Evolutionary conservation across 2,797 vertebrate species (phyloP), one percentile per base, ranked within the genome.

Genomic region (Crenichthys baileyi): DNA sequence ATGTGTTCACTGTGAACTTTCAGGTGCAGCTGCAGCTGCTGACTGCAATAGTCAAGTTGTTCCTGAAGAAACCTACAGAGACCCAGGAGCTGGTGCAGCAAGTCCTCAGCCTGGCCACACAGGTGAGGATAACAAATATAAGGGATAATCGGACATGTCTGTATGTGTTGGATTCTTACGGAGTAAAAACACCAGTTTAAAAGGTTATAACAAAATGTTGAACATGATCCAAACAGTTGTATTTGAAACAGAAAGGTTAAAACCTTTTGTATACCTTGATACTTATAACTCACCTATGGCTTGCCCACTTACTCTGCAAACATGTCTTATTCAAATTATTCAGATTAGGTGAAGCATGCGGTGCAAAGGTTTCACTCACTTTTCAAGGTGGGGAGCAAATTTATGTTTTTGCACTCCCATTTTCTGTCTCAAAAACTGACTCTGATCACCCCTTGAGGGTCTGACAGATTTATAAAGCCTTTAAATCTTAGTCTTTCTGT

Each of bases 51-150:
- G 98, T 99, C 85, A 99, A 99, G 88, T 95, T 99, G 80, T 99
- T 99, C 87, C 95, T 99, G 89, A 99, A 99, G 93, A 99, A 99
- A 87, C 98, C 98, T 1, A 99, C 98, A 0, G 98, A 99, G 95
- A 99, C 98, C 0, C 98, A 99, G 93, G 98, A 98, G 91, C 84
- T 99, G 51, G 98, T 99, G 72, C 98, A 99, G 94, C 98, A 99
- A 89, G 98, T 99, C 79, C 95, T 99, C 46, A 99, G 98, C 90
- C 90, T 99, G 86, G 98, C 98, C 74, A 99, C 98, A 0, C 98
- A 99, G 97, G 98, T 99, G 90, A 91, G 91, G 20, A 6, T 1
- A 2, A 50, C 29, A 29, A 29, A 1, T 1, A 16, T 65, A 79
- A 1, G 31, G 29, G 3, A 61, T 29, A 15, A 53, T 18, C 16